Conservation (phyloP, 1,140 invertebrate species). For the Samia ricini region DNA sequence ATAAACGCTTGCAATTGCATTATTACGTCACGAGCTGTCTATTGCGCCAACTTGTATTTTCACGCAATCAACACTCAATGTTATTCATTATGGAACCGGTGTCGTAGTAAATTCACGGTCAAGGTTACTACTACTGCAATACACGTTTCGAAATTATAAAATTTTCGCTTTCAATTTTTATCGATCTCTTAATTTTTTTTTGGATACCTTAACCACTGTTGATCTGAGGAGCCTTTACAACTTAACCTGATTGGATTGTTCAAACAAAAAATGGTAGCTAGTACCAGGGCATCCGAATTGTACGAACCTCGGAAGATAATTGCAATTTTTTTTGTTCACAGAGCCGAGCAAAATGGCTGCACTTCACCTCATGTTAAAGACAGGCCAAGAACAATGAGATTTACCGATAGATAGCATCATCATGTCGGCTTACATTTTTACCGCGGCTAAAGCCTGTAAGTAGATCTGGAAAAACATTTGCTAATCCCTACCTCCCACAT, state of each 20-base stretch:
- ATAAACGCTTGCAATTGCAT: background rate
- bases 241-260: background rate
- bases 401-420: background rate
- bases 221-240: too few relatives aligned
- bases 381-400: background rate
- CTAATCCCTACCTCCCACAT: too few relatives aligned
- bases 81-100: background rate
- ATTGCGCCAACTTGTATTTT: background rate
- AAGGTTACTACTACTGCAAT: slow-evolving; percentile 4
- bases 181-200: background rate
- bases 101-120: slow-evolving; percentile 6
- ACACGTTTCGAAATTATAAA: background rate
- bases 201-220: background rate
- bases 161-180: background rate
- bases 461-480: too few relatives aligned
- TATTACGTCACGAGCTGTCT: background rate
- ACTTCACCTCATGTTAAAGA: background rate
- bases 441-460: too few relatives aligned
- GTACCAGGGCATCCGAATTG: background rate
- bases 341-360: background rate
- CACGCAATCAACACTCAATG: background rate
- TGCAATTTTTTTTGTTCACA: background rate
- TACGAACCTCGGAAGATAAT: background rate
- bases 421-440: background rate
- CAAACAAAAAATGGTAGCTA: background rate